These are phyloP conservation scores for Ochropleura plecta DNA, from an alignment of 2,888 invertebrate genomes.

Conservation along the genomic window DNA sequence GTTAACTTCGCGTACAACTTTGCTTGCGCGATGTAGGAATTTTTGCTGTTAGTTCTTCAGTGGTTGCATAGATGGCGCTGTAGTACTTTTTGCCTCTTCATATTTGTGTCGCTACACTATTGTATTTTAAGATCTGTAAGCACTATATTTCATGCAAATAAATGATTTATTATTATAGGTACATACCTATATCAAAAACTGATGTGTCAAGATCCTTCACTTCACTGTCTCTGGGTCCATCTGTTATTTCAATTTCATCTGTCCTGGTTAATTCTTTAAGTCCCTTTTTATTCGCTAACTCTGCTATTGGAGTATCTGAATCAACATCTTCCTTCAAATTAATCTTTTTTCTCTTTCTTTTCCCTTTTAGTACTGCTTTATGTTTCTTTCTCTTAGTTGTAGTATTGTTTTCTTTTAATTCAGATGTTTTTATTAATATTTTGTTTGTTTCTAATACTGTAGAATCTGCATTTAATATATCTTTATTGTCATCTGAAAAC, in stretches of 20 bases:
- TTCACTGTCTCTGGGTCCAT: not conserved
- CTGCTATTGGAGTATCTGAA: constrained; percentile 75
- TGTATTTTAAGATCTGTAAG: too few relatives aligned
- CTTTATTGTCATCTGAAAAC: constrained; percentile 46
- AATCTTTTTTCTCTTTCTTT: constrained; percentile 28
- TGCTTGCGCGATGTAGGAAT: too few relatives aligned
- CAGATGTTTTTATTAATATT: not conserved
- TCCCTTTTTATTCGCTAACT: constrained; percentile 61
- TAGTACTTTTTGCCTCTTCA: too few relatives aligned
- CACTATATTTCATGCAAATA: too few relatives aligned
- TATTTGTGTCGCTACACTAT: too few relatives aligned
- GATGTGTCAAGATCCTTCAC: not conserved
- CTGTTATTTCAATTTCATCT: constrained; percentile 17
- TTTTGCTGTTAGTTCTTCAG: too few relatives aligned
- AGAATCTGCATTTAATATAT: constrained; percentile 16
- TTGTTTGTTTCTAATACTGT: constrained; percentile 5
- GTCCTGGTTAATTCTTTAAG: not conserved
- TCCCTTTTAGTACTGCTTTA: constrained; percentile 41
- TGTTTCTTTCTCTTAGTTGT: constrained; percentile 59
- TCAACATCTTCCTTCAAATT: constrained; percentile 66
- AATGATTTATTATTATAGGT: too few relatives aligned
- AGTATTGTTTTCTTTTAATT: constrained; percentile 22
- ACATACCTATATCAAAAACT: constrained; percentile 36
- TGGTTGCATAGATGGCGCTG: too few relatives aligned
- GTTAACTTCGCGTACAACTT: too few relatives aligned